Percentiles rank a stretch among this genome's conserved stretches.
Evolutionary conservation across 23 tunicate genomes (phyloP).

Genomic region (Halocynthia roretzi): DNA sequence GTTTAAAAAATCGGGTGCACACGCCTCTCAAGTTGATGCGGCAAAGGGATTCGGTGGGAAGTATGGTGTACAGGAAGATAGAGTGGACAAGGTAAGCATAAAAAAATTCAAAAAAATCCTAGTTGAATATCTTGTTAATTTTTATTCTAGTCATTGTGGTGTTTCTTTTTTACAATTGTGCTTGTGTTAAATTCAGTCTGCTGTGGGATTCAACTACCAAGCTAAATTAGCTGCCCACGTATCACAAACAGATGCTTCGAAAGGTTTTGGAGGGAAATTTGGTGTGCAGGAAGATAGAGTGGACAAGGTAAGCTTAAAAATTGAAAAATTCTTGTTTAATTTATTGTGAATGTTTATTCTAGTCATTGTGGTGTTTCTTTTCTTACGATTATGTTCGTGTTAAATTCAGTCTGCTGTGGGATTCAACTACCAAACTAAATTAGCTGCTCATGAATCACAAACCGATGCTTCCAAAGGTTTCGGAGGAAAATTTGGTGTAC

Average conservation of each 20-base stretch:
- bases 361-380: not conserved
- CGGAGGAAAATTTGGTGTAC: constrained; percentile 39
- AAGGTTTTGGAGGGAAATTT: constrained; percentile 98
- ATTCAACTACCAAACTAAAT: constrained; percentile 44
- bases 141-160: not conserved
- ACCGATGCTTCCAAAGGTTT: constrained; percentile 28
- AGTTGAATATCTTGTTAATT: not conserved
- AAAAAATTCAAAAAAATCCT: not conserved
- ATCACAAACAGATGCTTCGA: constrained; percentile 88
- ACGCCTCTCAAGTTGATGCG: constrained; percentile 10
- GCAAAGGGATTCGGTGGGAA: constrained; percentile 84
- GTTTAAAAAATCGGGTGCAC: constrained; percentile 3
- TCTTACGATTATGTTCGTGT: not conserved
- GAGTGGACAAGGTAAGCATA: constrained; percentile 62
- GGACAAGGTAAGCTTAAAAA: constrained; percentile 46
- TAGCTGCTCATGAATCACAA: constrained; percentile 73
- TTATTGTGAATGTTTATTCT: not conserved
- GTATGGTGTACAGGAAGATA: constrained; percentile 96
- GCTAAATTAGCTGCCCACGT: constrained; percentile 70
- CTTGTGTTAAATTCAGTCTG: constrained; percentile 23
- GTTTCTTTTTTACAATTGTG: not conserved
- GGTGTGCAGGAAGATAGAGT: constrained; percentile 89
- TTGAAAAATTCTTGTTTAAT: not conserved
- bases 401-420: constrained; percentile 46
- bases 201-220: constrained; percentile 47